Evolutionary conservation across 1,140 invertebrate species (phyloP), one percentile per base, ranked within the genome.

Genomic region (Pemphigus obesinymphae): DNA sequence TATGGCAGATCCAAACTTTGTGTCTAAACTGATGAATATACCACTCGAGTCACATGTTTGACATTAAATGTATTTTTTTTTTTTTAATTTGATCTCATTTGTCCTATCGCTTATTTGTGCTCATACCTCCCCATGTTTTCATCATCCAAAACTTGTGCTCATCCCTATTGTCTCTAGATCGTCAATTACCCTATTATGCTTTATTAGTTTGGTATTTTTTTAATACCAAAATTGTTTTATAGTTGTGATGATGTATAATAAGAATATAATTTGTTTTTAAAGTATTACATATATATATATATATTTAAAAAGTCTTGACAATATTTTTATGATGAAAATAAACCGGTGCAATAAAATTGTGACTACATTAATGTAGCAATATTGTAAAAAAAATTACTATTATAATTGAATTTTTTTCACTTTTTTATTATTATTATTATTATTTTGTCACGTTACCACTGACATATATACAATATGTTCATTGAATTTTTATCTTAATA

Each of bases 1-100:
- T 61, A 87, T 90, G 80, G 89, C 90, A 76, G 83, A 83, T 40
- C 55, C 83, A 31, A 83, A 83, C 70, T 84, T 83, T 31, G 48
- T 68, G 37, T 84, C 81, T 11, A 68, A 82, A 76, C 82, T 83
- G 15, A 82, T 82, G 20, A 82, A 75, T 26, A 75, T 83, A 53
- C 83, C 83, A 20, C 82, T 84, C 23, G 83, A 84, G 81, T 84
- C 83, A 48, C 85, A 83, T 58, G 85, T 85, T 45, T 85, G 40
- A 84, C 80, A 61, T 23, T 78, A 20, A 78, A 26, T 61, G 23
- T 80, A 61, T 45, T 2, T 45, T 80, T 45, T 78, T 34, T 78
- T 73, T 58, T 13, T 20, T 26, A 7, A 40, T 61, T 80, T 80
- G 76, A 80, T 80, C 76, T 80, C 76, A 80, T 63, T 80, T 31